Base-by-base conservation (phyloP, 1,140 invertebrate genomes). In the Eurosta solidaginis region DNA sequence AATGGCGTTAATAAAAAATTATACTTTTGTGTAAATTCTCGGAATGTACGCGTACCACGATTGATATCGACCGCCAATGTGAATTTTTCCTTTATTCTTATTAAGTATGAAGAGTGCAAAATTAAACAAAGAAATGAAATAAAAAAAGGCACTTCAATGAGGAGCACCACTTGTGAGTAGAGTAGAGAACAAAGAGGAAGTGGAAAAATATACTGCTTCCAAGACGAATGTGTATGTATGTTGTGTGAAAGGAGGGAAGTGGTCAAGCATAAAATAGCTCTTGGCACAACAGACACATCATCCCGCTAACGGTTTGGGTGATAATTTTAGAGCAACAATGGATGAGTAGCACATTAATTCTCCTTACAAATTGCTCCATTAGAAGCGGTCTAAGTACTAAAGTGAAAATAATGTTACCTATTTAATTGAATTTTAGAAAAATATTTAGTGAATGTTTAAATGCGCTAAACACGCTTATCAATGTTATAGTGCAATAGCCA, bases 241-340 rank as follows among this genome's bases (percentile, higher is more conserved):
- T n/a, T n/a, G 12, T 40, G 17, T 17, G 40, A 20, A 17, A 68
- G 59, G 59, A 68, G 59, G 59, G 59, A 68, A 68, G 59, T 33
- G 59, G 59, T 42, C 59, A 68, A 68, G 59, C 59, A 42, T 68
- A 42, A 42, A 40, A 68, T 17, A 68, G 59, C 59, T 68, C 40
- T 68, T 7, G 59, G 27, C 33, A 68, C 59, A 17, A 29, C 59
- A 33, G 33, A 68, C 40, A 40, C 59, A 29, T 68, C 59, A n/a
- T n/a, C 59, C 40, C 59, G 59, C 59, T 33, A 22, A 40, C 40
- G 59, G 59, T 29, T 33, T 29, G 59, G 40, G 59, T 33, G 40
- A 40, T n/a, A 54, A 29, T 20, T 5, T 68, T 68, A 68, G n/a
- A n/a, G 33, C 59, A 68, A 40, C 29, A 40, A 68, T 68, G 59